Evolutionary conservation across 1,140 invertebrate species (phyloP).

Genomic region (Pectinophora gossypiella): DNA sequence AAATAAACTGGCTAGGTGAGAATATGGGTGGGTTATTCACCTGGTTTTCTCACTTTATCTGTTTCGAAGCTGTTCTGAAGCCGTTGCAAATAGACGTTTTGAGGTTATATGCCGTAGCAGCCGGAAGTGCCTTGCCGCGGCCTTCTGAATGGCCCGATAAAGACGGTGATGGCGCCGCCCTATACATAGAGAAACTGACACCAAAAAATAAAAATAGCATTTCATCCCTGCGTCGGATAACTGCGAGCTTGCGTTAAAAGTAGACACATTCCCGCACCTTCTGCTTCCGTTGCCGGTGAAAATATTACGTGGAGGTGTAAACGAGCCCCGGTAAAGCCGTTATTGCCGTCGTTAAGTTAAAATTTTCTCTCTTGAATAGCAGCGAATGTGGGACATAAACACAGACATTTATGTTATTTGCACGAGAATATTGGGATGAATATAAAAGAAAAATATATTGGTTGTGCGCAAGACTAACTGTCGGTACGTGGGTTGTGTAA

Average conservation of each 20-base stretch:
- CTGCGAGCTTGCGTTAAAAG: conserved; percentile 10
- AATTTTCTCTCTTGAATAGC: conserved; percentile 39
- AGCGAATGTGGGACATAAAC: conserved; percentile 39
- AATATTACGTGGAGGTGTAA: conserved; percentile 43
- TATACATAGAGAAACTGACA: too few species aligned
- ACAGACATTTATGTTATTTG: conserved; percentile 41
- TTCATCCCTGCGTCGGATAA: conserved; percentile 8
- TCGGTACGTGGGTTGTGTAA: neutral
- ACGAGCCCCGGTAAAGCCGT: conserved; percentile 33
- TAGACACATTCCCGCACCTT: conserved; percentile 28
- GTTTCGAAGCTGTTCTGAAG: neutral
- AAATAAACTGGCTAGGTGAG: neutral
- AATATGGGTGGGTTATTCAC: neutral
- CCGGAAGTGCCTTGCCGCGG: neutral
- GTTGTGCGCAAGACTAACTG: neutral
- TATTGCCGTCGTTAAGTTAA: conserved; percentile 50
- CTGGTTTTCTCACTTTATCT: neutral
- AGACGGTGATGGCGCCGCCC: too few species aligned
- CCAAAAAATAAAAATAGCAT: conserved; percentile 4
- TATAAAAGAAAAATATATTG: conserved; percentile 15
- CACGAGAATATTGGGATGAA: conserved; percentile 29
- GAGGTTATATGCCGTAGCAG: too few species aligned
- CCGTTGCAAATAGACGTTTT: neutral
- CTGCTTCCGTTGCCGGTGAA: conserved; percentile 29
- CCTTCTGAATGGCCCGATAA: neutral